phyloP scores from a whole-genome alignment of 1,140 invertebrate genomes.

The Bombus vancouverensis region DNA sequence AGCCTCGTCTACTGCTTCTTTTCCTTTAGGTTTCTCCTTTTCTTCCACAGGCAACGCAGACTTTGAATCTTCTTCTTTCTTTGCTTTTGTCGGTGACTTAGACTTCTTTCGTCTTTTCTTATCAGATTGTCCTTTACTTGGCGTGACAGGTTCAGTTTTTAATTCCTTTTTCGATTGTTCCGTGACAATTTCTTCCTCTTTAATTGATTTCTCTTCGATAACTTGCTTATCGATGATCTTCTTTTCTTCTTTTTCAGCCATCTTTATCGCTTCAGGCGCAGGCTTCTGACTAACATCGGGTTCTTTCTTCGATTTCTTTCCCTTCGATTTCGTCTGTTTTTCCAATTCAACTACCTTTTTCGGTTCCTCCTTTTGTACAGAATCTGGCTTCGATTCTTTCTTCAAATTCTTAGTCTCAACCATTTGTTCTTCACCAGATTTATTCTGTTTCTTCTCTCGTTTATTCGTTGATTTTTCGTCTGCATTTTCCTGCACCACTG shows the following conservation, averaged over 20 bases:
- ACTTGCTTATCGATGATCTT: background rate
- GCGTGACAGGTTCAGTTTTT: background rate
- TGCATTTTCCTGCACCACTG: background rate
- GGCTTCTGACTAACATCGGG: background rate
- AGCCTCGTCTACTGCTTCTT: background rate
- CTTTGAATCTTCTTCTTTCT: slow-evolving; percentile 2
- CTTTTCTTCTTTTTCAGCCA: background rate
- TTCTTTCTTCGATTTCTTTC: slow-evolving; percentile 36
- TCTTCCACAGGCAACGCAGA: background rate
- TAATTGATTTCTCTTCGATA: background rate
- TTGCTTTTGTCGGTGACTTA: slow-evolving; percentile 2
- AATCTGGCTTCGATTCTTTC: background rate
- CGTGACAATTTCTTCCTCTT: background rate
- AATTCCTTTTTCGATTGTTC: background rate
- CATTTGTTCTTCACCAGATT: background rate
- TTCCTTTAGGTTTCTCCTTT: background rate
- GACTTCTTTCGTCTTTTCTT: slow-evolving; percentile 14
- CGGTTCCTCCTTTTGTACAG: background rate
- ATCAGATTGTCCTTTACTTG: background rate
- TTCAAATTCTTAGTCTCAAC: background rate
- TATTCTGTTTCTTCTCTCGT: background rate
- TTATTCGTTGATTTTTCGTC: background rate
- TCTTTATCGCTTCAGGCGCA: background rate
- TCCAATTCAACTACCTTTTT: background rate
- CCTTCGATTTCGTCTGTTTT: slow-evolving; percentile 10